phyloP scores from a whole-genome alignment of 2,113 vertebrate species.

The Phainopepla nitens region DNA sequence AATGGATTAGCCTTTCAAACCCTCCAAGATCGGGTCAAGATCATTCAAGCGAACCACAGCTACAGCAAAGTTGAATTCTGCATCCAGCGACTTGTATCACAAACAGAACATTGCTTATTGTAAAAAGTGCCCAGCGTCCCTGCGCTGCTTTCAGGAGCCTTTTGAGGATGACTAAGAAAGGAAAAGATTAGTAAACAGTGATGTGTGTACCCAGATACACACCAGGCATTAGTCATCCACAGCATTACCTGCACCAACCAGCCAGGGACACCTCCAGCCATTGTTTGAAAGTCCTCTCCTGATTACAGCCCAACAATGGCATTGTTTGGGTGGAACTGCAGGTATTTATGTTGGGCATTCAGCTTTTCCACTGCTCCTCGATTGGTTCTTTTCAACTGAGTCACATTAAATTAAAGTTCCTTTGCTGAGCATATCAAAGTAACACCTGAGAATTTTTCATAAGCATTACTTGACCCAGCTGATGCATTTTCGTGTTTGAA shows the following conservation, averaged over 20 bases:
- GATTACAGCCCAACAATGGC: conserved; percentile 7
- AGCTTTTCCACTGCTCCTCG: neutral
- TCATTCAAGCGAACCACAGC: neutral
- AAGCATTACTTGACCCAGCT: conserved; percentile 45
- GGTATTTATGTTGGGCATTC: conserved; percentile 16
- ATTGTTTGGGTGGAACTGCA: conserved; percentile 24
- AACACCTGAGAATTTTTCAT: conserved; percentile 16
- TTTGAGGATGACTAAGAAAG: neutral
- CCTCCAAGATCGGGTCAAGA: conserved; percentile 28
- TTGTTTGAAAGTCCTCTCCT: neutral
- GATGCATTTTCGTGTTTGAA: neutral
- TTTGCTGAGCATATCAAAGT: neutral
- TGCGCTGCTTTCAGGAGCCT: neutral
- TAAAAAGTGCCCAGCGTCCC: neutral
- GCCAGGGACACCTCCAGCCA: neutral
- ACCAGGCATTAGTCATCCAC: neutral
- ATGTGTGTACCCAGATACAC: neutral
- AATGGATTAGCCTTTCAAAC: conserved; percentile 58
- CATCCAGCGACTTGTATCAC: neutral
- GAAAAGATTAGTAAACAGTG: neutral
- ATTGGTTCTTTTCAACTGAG: conserved; percentile 36
- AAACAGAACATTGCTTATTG: neutral
- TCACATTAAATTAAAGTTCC: conserved; percentile 30
- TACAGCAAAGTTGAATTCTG: neutral
- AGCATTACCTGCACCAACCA: neutral